Percentiles rank a stretch among this genome's conserved stretches.
Evolutionary conservation across 2,888 invertebrate genomes (phyloP).

Genomic region (Slavum lentiscoides): DNA sequence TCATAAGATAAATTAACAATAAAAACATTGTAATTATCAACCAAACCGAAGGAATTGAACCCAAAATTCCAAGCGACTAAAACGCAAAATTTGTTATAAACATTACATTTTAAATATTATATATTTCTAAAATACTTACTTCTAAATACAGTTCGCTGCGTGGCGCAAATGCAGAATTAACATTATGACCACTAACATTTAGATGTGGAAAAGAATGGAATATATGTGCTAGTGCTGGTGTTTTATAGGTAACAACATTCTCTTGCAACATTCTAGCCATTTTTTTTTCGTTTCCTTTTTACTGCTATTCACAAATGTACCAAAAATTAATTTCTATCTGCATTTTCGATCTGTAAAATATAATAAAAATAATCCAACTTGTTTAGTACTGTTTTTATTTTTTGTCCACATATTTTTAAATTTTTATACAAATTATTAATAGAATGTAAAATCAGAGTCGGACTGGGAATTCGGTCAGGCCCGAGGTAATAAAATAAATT

Average conservation of each 20-base stretch:
- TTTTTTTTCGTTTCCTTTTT: constrained; percentile 49
- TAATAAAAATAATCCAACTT: background rate
- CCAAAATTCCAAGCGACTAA: constrained; percentile 90
- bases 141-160: constrained; percentile 87
- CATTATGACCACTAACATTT: constrained; percentile 85
- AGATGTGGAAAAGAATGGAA: constrained; percentile 89
- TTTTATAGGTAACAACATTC: constrained; percentile 68
- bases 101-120: constrained; percentile 6
- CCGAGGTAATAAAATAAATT: no score
- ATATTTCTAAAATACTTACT: constrained; percentile 64
- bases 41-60: constrained; percentile 91
- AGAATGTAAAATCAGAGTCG: no score
- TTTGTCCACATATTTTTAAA: background rate
- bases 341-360: constrained; percentile 35
- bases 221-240: constrained; percentile 82
- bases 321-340: constrained; percentile 21
- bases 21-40: constrained; percentile 86
- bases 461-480: no score
- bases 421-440: background rate
- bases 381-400: background rate
- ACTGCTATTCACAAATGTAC: background rate
- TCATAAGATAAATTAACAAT: constrained; percentile 87
- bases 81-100: constrained; percentile 57
- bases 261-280: constrained; percentile 56
- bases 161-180: constrained; percentile 90